Conservation (phyloP, 2,113 vertebrate species). For the Aspidoscelis tigris region DNA sequence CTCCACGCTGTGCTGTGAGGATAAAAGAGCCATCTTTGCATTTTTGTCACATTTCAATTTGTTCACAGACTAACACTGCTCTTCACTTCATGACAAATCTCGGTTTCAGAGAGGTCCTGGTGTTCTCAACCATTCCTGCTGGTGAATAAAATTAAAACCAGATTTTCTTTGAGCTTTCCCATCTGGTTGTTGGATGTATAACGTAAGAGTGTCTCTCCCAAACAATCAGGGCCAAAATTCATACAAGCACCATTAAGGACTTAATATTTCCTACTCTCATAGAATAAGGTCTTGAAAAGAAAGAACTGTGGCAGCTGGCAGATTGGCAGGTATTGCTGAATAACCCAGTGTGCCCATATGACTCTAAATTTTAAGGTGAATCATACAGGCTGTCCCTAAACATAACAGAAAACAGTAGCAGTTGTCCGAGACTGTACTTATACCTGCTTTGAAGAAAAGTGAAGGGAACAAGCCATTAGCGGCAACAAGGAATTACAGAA, state of each 20-base stretch:
- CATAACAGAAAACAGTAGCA: not conserved
- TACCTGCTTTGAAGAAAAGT: not conserved
- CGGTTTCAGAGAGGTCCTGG: constrained; percentile 12
- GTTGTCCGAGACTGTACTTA: not conserved
- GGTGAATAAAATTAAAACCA: not conserved
- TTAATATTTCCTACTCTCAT: not conserved
- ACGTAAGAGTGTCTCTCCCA: not conserved
- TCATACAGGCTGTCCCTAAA: not conserved
- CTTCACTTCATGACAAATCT: not conserved
- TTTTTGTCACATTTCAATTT: not conserved
- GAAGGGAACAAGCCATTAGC: not conserved
- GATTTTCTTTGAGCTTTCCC: not conserved
- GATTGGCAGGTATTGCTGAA: not conserved
- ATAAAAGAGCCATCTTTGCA: not conserved
- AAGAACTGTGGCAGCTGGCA: not conserved
- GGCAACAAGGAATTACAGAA: not conserved
- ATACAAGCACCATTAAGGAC: not conserved
- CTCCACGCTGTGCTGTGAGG: not conserved
- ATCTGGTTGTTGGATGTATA: not conserved
- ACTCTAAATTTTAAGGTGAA: not conserved
- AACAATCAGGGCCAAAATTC: not conserved
- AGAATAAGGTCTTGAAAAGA: not conserved
- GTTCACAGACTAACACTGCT: not conserved
- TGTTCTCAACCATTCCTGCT: not conserved
- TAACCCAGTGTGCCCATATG: not conserved